Evolutionary conservation across 2,888 invertebrate species (phyloP), one percentile per base, ranked within the genome.

Genomic region (Lochmaea capreae): DNA sequence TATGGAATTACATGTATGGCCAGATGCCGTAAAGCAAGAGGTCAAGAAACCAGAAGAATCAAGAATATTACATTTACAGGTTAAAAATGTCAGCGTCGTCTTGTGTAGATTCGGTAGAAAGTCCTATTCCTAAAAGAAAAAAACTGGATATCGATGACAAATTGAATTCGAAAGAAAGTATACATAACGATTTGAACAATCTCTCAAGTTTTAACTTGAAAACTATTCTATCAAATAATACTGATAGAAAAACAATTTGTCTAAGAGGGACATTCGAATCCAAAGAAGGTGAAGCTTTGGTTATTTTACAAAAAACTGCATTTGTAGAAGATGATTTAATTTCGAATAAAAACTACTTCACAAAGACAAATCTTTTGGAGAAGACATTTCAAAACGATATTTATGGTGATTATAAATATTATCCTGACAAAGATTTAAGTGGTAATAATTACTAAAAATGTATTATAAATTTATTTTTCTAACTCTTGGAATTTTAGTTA

Each of bases 261-360:
- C 85, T 95, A 59, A 90, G 92, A 80, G 96, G 95, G 18, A 90
- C 87, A 77, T 94, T 95, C 81, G 87, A 88, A 74, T 90, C 90
- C 74, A 88, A 89, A 84, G 89, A 89, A 81, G 91, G 90, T 80
- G 88, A 90, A 76, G 95, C 93, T 18, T 88, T 97, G 76, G 88
- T 97, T 72, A 86, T 95, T 78, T 89, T 97, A 57, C 96, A 97
- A 84, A 97, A 96, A 87, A 92, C 92, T 84, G 92, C 93, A 59
- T 96, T 97, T 85, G 90, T 91, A 54, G 91, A 91, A 76, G 90
- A 92, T 62, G 89, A 90, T 80, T 87, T 93, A 66, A 88, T 88
- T 39, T 84, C 86, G 14, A 84, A 87, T 81, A 88, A 84, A 70
- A 86, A 85, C 75, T 92, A 91, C 83, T 93, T 95, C 81, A 90